A percentile compares a stretch with the other conserved stretches of the same genome.
Evolutionary conservation across 1,140 invertebrate species (phyloP).

Genomic region (Drosophila elegans): DNA sequence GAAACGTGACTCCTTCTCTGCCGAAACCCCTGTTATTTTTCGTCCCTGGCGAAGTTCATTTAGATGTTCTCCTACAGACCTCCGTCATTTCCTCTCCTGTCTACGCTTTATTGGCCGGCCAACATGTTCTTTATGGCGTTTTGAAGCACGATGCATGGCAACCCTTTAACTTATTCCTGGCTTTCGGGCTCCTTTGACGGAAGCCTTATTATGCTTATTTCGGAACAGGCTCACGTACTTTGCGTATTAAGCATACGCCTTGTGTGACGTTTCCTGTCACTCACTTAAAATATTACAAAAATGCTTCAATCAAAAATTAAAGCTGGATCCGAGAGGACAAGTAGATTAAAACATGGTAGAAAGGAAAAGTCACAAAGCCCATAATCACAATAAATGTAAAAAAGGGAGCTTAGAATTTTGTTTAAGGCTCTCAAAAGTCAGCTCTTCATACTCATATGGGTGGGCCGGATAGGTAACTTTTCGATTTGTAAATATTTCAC

Average conservation of each 20-base stretch:
- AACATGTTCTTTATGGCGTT: slow-evolving; percentile 75
- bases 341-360: not conserved
- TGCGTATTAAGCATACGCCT: slow-evolving; percentile 68
- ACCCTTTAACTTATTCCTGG: slow-evolving; percentile 58
- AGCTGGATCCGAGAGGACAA: slow-evolving; percentile 14
- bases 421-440: not conserved
- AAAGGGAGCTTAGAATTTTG: slow-evolving; percentile 17
- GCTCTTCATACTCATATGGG: not conserved
- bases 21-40: not conserved
- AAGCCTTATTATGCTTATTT: slow-evolving; percentile 73
- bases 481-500: slow-evolving; percentile 6
- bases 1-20: slow-evolving; percentile 42
- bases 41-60: slow-evolving; percentile 60
- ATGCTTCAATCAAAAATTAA: slow-evolving; percentile 7
- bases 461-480: slow-evolving; percentile 3
- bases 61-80: slow-evolving; percentile 28
- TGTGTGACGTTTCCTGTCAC: slow-evolving; percentile 59
- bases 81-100: slow-evolving; percentile 25
- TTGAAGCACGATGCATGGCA: slow-evolving; percentile 71
- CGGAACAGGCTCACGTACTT: slow-evolving; percentile 59
- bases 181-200: slow-evolving; percentile 21
- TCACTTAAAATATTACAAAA: slow-evolving; percentile 49
- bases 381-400: slow-evolving; percentile 6
- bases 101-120: slow-evolving; percentile 74
- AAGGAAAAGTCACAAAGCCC: too few relatives aligned